Evolutionary conservation across 2,888 invertebrate genomes (phyloP).

Genomic region (Dermolepida albohirtum): DNA sequence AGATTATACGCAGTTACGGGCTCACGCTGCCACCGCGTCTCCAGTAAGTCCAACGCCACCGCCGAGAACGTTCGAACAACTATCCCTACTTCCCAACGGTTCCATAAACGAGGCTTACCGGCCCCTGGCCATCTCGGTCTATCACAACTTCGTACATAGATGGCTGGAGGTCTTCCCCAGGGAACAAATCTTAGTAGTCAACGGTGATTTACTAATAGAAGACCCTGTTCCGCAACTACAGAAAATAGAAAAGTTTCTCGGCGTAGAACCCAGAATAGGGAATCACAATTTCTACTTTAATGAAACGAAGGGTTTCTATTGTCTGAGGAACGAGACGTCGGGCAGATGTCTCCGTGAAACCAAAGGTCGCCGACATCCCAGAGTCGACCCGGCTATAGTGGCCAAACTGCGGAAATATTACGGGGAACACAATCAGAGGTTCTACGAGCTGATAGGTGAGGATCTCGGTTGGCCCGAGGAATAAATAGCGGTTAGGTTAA

Average conservation of each 20-base stretch:
- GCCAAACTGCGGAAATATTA: conserved; percentile 87
- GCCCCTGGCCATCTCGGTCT: conserved; percentile 89
- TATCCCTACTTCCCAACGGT: conserved; percentile 84
- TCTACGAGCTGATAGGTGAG: conserved; percentile 92
- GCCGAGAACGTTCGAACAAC: conserved; percentile 79
- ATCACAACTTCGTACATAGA: conserved; percentile 87
- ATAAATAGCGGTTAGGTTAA: conserved; percentile 61
- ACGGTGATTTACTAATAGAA: conserved; percentile 91
- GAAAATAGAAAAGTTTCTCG: conserved; percentile 88
- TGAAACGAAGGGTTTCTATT: conserved; percentile 96
- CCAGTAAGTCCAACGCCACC: conserved; percentile 67
- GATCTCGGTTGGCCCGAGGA: conserved; percentile 95
- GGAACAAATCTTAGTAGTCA: conserved; percentile 92
- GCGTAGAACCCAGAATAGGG: conserved; percentile 76
- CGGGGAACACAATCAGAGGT: conserved; percentile 90
- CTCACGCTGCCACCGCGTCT: conserved; percentile 82
- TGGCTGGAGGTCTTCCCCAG: conserved; percentile 95
- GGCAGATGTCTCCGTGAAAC: conserved; percentile 88
- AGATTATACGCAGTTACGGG: conserved; percentile 94
- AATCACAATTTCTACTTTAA: conserved; percentile 96
- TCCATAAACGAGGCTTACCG: conserved; percentile 85
- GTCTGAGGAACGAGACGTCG: conserved; percentile 85
- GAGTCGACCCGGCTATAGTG: conserved; percentile 83
- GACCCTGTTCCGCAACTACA: conserved; percentile 90
- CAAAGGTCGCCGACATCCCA: conserved; percentile 85